Evolutionary conservation across 2,888 invertebrate genomes (phyloP), one percentile per base, ranked within the genome.

Genomic region (Tridacna crocea): DNA sequence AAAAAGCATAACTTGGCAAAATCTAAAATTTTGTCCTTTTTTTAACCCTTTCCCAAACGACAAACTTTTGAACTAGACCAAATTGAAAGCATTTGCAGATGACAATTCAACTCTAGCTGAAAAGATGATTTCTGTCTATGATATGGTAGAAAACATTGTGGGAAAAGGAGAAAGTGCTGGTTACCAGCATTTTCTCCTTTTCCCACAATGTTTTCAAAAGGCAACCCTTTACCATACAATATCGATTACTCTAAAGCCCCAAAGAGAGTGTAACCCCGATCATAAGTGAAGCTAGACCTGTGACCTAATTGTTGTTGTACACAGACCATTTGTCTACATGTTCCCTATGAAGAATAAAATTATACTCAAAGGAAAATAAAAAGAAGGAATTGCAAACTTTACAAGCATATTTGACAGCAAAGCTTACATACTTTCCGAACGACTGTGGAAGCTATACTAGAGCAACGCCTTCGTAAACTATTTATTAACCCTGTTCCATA

Each of bases 131-230:
- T 8, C 8, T 8, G 8, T 8, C 36, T 36, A 36, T n/a, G n/a
- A n/a, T 36, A 27, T 0, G 11, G 11, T 26, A 13, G 65, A 65
- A 65, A 65, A 27, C 65, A 65, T 27, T 65, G 65, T 65, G 65
- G 19, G 19, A 65, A 3, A 61, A 24, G 61, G 24, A 61, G 36
- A 65, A 65, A 27, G 3, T 27, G 27, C 26, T 27, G 24, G 36
- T 65, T 4, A 65, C 19, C 13, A 65, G 65, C 65, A 65, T 26
- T 65, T 65, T 65, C 65, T 65, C 26, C 65, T 17, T 65, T 65
- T 27, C 15, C 26, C 27, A 27, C 27, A 27, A 65, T 65, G 65
- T 65, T 65, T 65, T 65, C 65, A 17, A 27, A 17, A 11, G 17
- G 3, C 22, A 74, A n/a, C n/a, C n/a, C n/a, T n/a, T 36, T 36